Evolutionary conservation across 2,797 vertebrate genomes (phyloP).

Genomic region (Xenentodon cancila): DNA sequence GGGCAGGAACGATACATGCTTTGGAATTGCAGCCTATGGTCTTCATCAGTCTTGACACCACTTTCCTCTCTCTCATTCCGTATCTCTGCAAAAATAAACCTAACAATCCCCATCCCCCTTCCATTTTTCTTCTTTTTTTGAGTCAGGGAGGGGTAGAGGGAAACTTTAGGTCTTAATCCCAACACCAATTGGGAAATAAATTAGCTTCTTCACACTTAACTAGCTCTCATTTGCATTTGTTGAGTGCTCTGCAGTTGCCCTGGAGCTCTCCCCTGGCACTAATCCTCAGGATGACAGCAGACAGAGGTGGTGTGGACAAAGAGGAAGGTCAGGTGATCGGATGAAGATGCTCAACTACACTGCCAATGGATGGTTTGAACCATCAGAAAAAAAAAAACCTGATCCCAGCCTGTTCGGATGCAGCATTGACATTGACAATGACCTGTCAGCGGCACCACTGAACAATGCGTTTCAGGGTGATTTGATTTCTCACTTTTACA

Average conservation of each 20-base stretch:
- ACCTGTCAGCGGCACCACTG: too few relatives aligned
- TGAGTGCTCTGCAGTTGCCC: conserved; percentile 72
- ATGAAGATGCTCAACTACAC: conserved; percentile 53
- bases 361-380: conserved; percentile 10
- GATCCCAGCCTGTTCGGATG: too few relatives aligned
- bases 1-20: background rate
- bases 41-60: conserved; percentile 31
- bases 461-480: too few relatives aligned
- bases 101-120: conserved; percentile 41
- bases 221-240: conserved; percentile 88
- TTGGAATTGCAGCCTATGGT: too few relatives aligned
- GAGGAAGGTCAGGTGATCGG: conserved; percentile 37
- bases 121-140: conserved; percentile 19
- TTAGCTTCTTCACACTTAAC: conserved; percentile 92
- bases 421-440: too few relatives aligned
- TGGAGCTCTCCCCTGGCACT: conserved; percentile 80
- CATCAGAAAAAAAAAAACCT: too few relatives aligned
- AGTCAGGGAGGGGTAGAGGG: conserved; percentile 61
- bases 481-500: too few relatives aligned
- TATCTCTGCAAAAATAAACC: conserved; percentile 59
- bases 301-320: conserved; percentile 58
- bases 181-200: conserved; percentile 90
- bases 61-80: conserved; percentile 36
- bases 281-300: conserved; percentile 81
- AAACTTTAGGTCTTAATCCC: conserved; percentile 89